Evolutionary conservation across 35 echinoderm and acorn worm genomes (phyloP).

Genomic region (Chiridota heheva): DNA sequence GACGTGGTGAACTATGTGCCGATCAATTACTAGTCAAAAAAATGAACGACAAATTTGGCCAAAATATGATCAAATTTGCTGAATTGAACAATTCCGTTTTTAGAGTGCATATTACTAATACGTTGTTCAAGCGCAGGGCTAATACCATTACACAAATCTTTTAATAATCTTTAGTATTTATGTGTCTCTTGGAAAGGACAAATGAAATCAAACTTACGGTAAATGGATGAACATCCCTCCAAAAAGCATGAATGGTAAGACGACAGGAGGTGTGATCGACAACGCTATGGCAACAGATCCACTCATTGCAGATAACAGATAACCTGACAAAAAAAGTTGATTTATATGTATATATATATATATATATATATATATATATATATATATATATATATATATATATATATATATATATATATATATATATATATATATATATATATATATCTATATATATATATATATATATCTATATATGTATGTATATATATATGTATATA

Average conservation of each 20-base stretch:
- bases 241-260: slow-evolving; percentile 36
- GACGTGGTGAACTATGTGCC: too few relatives aligned
- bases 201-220: not conserved
- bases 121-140: not conserved
- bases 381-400: too few relatives aligned
- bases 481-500: too few relatives aligned
- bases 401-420: too few relatives aligned
- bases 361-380: too few relatives aligned
- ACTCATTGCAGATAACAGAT: slow-evolving; percentile 25
- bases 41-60: not conserved
- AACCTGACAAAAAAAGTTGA: slow-evolving; percentile 21
- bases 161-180: not conserved
- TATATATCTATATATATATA: too few relatives aligned
- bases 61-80: not conserved
- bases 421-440: too few relatives aligned
- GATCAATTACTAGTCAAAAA: too few relatives aligned
- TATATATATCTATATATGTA: too few relatives aligned
- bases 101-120: not conserved
- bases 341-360: not conserved
- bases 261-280: slow-evolving; percentile 16
- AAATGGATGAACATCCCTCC: slow-evolving; percentile 30
- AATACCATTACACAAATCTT: not conserved
- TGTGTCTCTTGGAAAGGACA: not conserved
- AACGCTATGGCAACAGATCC: slow-evolving; percentile 26
- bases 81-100: not conserved